Evolutionary conservation across 92 coral and sea anemone genomes (phyloP), one percentile per base, ranked within the genome.

Genomic region (Isaurus tuberculatus): DNA sequence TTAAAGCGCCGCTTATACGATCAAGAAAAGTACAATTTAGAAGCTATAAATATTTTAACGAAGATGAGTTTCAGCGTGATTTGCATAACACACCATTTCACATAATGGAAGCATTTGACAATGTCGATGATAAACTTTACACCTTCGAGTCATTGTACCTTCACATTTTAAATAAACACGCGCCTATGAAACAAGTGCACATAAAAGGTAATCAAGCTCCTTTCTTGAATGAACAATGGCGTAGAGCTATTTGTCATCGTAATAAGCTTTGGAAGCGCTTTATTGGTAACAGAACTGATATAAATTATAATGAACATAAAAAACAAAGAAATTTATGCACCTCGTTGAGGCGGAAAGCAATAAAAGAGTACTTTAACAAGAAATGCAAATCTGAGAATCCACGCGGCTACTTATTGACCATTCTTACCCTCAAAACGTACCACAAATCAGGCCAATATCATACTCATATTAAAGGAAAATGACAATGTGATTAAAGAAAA

Each of bases 161-260:
- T 40, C n/a, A n/a, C 28, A 53, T 86, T 13, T 13, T 80, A 16
- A 86, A 86, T 68, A 85, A 86, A 49, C 90, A 86, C 23, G 86
- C 86, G 19, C 86, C 90, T 42, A 2, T 79, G 28, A 86, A 68
- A 71, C 79, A 67, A 66, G 63, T 86, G 7, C 72, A 80, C 40
- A 79, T 69, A 30, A 37, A 79, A 68, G 90, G 81, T 19, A 51
- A 72, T 57, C 86, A 86, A 79, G 86, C 81, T 28, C 90, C 90
- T 7, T 86, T 34, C 33, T 65, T 86, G 80, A 86, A 75, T 13
- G 73, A 53, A 58, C 66, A 84, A 75, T 85, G 8, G 89, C 64
- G 84, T 27, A 84, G 58, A 73, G 83, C 87, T 30, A 84, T 72
- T 36, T 83, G 83, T 42, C 72, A 84, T 58, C 40, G 87, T 26